phyloP scores from a whole-genome alignment of 2,113 vertebrate species.

The Solenodon paradoxus region DNA sequence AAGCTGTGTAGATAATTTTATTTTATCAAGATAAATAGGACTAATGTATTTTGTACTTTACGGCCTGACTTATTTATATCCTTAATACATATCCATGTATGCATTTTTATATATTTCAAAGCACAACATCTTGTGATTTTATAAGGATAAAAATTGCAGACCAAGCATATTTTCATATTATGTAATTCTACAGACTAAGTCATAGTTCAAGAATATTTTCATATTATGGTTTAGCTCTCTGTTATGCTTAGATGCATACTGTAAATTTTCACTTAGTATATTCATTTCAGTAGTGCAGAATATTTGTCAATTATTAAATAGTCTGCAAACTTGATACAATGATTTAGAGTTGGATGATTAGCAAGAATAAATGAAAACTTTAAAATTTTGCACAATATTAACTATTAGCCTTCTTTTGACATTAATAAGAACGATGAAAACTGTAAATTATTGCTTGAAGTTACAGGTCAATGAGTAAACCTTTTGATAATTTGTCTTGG shows the following conservation, averaged over 20 bases:
- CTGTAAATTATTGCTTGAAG: not conserved
- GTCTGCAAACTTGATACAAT: not conserved
- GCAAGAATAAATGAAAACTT: not conserved
- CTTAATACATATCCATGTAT: not conserved
- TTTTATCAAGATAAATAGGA: not conserved
- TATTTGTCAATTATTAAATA: not conserved
- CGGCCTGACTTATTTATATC: not conserved
- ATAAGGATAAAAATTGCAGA: not conserved
- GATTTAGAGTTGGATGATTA: not conserved
- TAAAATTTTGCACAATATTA: conserved; percentile 28
- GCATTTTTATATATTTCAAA: not conserved
- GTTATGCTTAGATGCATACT: not conserved
- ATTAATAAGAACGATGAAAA: not conserved
- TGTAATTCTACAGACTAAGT: not conserved
- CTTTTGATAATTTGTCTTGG: not conserved
- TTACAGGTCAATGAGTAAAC: not conserved
- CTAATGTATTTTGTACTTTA: not conserved
- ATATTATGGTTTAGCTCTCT: not conserved
- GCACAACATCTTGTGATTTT: not conserved
- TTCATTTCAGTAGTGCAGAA: not conserved
- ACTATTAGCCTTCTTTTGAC: not conserved
- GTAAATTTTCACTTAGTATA: conserved; percentile 10
- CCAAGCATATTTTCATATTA: not conserved
- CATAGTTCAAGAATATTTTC: not conserved
- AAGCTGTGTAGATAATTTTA: not conserved